Conservation (phyloP, 53 echinoderm and acorn worm species). For the Astropecten irregularis region DNA sequence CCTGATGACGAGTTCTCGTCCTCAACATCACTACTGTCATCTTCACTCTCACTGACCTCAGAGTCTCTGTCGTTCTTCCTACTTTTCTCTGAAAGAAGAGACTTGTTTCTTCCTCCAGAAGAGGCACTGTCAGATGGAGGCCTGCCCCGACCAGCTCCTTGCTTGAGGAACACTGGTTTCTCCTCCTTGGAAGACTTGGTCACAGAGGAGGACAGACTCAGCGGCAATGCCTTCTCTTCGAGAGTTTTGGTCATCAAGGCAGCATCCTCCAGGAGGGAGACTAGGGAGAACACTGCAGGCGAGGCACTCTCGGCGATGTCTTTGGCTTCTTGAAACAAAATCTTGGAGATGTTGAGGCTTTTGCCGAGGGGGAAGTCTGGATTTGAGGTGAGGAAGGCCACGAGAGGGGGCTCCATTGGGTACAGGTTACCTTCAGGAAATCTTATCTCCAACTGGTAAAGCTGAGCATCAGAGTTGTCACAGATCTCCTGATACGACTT, state of each 20-base stretch:
- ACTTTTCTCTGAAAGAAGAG: not conserved
- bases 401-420: constrained; percentile 72
- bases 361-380: constrained; percentile 61
- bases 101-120: not conserved
- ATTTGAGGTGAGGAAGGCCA: constrained; percentile 68
- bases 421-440: constrained; percentile 69
- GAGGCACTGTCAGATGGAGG: constrained; percentile 2
- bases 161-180: not conserved
- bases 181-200: not conserved
- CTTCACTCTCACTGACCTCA: not conserved
- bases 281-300: constrained; percentile 70
- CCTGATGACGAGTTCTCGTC: constrained; percentile 22
- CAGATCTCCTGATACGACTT: constrained; percentile 40
- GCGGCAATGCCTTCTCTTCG: constrained; percentile 49
- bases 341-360: constrained; percentile 64
- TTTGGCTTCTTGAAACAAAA: constrained; percentile 57
- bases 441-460: constrained; percentile 71
- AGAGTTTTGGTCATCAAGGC: constrained; percentile 55
- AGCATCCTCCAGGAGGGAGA: constrained; percentile 69
- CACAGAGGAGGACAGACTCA: constrained; percentile 33
- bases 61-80: not conserved
- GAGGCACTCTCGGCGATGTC: constrained; percentile 57
- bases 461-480: constrained; percentile 58
- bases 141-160: constrained; percentile 35
- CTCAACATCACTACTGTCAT: constrained; percentile 4